Evolutionary conservation across 2,797 vertebrate species (phyloP).

Genomic region (Phrynocephalus guinanensis): DNA sequence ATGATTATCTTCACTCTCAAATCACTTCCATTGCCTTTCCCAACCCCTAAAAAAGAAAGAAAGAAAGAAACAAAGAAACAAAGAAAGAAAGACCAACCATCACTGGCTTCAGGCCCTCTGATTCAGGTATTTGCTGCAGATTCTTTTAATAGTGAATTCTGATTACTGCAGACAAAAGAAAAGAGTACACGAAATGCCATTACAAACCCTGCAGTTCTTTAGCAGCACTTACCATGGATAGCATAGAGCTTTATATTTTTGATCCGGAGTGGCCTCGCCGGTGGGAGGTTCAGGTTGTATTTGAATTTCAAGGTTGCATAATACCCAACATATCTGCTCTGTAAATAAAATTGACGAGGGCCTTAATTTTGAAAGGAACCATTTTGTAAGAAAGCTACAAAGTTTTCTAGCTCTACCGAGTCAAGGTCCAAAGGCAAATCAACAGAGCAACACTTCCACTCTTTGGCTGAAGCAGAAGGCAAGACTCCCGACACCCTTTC

Average conservation of each 20-base stretch:
- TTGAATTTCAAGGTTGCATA: constrained; percentile 91
- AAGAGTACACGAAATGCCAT: background rate
- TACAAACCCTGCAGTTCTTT: background rate
- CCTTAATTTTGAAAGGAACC: constrained; percentile 3
- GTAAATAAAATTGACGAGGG: constrained; percentile 64
- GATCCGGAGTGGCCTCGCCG: constrained; percentile 82
- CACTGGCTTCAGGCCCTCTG: background rate
- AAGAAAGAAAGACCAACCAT: background rate
- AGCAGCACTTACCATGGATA: constrained; percentile 84
- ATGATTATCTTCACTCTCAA: constrained; percentile 87
- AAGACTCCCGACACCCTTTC: background rate
- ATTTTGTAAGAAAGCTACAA: background rate
- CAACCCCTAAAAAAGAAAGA: constrained; percentile 82
- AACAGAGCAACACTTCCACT: background rate
- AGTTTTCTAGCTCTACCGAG: background rate
- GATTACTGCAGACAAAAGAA: background rate
- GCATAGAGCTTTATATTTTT: constrained; percentile 89
- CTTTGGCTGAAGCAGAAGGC: background rate
- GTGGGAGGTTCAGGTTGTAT: constrained; percentile 86
- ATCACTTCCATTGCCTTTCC: constrained; percentile 89
- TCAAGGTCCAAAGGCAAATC: background rate
- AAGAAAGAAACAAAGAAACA: background rate
- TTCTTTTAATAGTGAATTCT: background rate
- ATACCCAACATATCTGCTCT: constrained; percentile 96
- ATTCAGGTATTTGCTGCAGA: background rate